Evolutionary conservation across 2,888 invertebrate genomes (phyloP), one percentile per base, ranked within the genome.

Genomic region (Oithona nana): DNA sequence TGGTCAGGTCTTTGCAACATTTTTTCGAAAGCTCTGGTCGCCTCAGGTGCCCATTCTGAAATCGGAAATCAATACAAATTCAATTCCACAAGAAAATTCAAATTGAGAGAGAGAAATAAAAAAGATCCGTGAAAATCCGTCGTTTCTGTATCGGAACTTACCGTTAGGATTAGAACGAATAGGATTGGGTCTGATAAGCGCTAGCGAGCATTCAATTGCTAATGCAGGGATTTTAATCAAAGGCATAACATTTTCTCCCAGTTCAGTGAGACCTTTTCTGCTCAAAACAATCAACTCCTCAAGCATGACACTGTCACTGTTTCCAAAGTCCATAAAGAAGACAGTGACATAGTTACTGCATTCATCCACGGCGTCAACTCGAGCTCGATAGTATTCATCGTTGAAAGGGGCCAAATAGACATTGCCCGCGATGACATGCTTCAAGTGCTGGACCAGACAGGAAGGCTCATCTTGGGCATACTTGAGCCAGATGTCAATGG

Each of bases 301-400:
- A 11, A 64, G 63, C 11, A 28, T 24, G 16, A 66, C 66, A 64
- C 63, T 64, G 13, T 63, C 77, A 22, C 71, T 74, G 67, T 81
- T 80, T 20, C 92, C 92, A 71, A 79, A 84, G 74, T 93, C 92
- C 59, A 90, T 80, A 71, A 83, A 88, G 60, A 80, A 76, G 3
- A 89, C 80, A 80, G 83, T 71, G 30, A 70, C 70, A 28, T 26
- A 24, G 28, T 24, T 1, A 22, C 24, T 49, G 59, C n/a, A 20
- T 16, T 48, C 22, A 59, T 49, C 49, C 26, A 26, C 3, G 31
- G 28, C 16, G 30, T 6, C 30, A 31, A 52, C 6, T 52, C n/a
- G 6, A 20, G 24, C 24, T 52, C 52, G 20, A 52, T 11, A 52
- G 24, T 52, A 20, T 6, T 8, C n/a, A 8, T 20, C n/a, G n/a